Base-by-base conservation (phyloP, 2,797 vertebrate genomes). In the Etheostoma perlongum region DNA sequence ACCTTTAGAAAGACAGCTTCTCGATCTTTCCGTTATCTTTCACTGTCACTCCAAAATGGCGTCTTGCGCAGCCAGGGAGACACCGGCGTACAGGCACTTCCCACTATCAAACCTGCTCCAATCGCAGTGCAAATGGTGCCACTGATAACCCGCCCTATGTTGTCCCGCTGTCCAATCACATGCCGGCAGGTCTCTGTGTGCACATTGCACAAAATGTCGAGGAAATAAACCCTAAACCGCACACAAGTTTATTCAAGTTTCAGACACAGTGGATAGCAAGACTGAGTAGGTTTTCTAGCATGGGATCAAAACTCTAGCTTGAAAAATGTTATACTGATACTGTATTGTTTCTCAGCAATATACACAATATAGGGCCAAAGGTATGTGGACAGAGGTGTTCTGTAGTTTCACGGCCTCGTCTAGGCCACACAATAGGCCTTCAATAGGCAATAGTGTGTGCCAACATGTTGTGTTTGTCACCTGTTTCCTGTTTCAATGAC, bases 41-140 rank as follows among this genome's bases (percentile, higher is more conserved):
- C 88, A 86, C 92, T 90, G 93, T 93, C 93, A 95, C 91, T 92
- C 89, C 94, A 95, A 96, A 95, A 96, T 96, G 95, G 95, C 95
- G 95, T 95, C 92, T 94, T 92, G 93, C 90, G 91, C 94, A 94
- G 89, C 91, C 93, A 85, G 88, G 83, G 90, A 90, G 87, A 94
- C 88, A 88, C 93, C 92, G 92, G 94, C 76, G 89, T 75, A 83
- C 81, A 33, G 77, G 53, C 52, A 75, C 92, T 65, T 88, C 92
- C 93, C 93, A 91, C 88, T 86, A 72, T 78, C 53, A 70, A n/a
- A 10, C 14, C 11, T 2, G 5, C 19, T 0, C 94, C 93, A 95
- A 95, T 95, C 87, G 78, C 23, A 74, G 73, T 1, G 5, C 4
- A 15, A 0, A 18, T 30, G 16, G 75, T 79, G 77, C 42, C 0